Percentiles rank a stretch among this genome's conserved stretches.
These are phyloP conservation scores for Criorhina ranunculi DNA, from an alignment of 2,888 invertebrate species.

Conservation along the genomic window DNA sequence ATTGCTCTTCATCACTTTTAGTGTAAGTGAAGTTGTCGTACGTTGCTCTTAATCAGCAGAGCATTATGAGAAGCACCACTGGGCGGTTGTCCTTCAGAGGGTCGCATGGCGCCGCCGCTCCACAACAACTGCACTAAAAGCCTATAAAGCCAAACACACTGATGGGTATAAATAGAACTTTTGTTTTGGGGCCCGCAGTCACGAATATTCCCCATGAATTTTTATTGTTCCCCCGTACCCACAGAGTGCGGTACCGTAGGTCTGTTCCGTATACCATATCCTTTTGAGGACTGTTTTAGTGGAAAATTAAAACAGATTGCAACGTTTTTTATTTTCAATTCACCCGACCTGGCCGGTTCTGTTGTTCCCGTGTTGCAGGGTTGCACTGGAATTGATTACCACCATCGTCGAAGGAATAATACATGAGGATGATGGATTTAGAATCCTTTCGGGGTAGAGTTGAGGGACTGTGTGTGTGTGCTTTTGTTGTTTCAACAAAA, in stretches of 20 bases:
- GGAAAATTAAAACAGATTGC: slow-evolving; percentile 67
- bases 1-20: slow-evolving; percentile 32
- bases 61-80: slow-evolving; percentile 24
- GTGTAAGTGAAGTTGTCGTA: slow-evolving; percentile 39
- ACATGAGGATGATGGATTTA: slow-evolving; percentile 69
- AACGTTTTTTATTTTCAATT: slow-evolving; percentile 49
- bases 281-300: slow-evolving; percentile 59
- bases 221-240: slow-evolving; percentile 69
- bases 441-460: slow-evolving; percentile 28
- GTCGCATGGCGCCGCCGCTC: neutral
- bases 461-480: neutral
- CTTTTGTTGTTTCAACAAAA: slow-evolving; percentile 48
- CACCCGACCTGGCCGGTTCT: slow-evolving; percentile 7
- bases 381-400: slow-evolving; percentile 63
- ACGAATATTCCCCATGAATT: slow-evolving; percentile 78
- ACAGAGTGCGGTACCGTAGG: neutral
- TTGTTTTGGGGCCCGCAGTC: slow-evolving; percentile 77
- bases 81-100: neutral
- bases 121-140: slow-evolving; percentile 58
- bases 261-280: slow-evolving; percentile 29
- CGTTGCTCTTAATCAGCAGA: slow-evolving; percentile 47
- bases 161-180: slow-evolving; percentile 76
- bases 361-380: too few relatives aligned
- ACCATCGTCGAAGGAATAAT: slow-evolving; percentile 61
- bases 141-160: slow-evolving; percentile 68